Evolutionary conservation across 2,113 vertebrate genomes (phyloP), one percentile per base, ranked within the genome.

Genomic region (Misgurnus mizolepis): DNA sequence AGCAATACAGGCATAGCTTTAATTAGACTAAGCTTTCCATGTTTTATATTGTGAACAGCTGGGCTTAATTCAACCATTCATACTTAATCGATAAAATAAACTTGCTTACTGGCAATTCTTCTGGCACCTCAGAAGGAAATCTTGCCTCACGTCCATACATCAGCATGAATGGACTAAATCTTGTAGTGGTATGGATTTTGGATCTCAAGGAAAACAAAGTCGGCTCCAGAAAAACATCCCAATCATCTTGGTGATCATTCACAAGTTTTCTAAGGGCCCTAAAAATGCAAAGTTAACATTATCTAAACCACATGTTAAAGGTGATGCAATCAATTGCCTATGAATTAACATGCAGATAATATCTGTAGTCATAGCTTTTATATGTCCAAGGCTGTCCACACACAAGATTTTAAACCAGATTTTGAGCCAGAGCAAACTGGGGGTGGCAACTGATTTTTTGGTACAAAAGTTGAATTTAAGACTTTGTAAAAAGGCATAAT

Each of bases 61-160:
- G 14, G 34, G 62, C 22, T 22, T 22, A 22, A 22, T 22, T 22
- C 22, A 22, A 40, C 14, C 5, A 15, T 9, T 7, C 45, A 47
- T 7, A 47, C 6, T 6, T 47, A 47, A 47, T 47, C 45, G 9
- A 47, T 9, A 47, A 47, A 9, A 47, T 7, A 47, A 58, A 17
- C 15, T 15, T 5, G 73, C 75, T 80, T 9, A 80, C 82, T 14
- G 18, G 78, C 65, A 84, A 34, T 14, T 83, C 70, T 66, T 55
- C 56, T 62, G 80, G 80, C 64, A 79, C 50, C 18, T 76, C 77
- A 17, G 80, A 49, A 12, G 80, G 76, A 77, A 82, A 85, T 6
- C 76, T 17, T 55, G 80, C 80, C 56, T 85, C 80, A 56, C 80
- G 80, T 41, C 84, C 80, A 85, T 80, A 67, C 77, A 86, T 85